These are phyloP conservation scores for Sylvilagus bachmani DNA, from an alignment of 2,113 vertebrate genomes.

Conservation along the genomic window DNA sequence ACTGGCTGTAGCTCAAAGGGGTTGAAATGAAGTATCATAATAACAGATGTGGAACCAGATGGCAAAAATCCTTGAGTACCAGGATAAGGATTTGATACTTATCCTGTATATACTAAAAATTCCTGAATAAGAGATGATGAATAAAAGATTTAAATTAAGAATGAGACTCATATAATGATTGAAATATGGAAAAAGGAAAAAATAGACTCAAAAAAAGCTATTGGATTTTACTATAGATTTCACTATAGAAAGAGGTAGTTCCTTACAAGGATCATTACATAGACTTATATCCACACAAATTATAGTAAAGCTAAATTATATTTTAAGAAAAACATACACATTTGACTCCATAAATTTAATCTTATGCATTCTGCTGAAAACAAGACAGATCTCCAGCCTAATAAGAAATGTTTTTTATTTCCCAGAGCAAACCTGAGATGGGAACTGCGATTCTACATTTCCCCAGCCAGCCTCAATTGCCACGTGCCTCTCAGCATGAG, in stretches of 20 bases:
- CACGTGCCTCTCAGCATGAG: neutral
- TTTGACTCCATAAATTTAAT: slow-evolving; percentile 36
- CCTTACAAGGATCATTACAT: neutral
- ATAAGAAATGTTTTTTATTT: slow-evolving; percentile 23
- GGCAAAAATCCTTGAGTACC: neutral
- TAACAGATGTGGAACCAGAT: neutral
- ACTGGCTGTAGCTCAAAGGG: neutral
- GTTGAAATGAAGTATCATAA: slow-evolving; percentile 15
- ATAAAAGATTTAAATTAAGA: slow-evolving; percentile 44
- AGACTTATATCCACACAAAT: neutral
- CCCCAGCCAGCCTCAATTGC: neutral
- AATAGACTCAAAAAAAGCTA: neutral
- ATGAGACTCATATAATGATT: slow-evolving; percentile 3
- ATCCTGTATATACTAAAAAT: slow-evolving; percentile 25
- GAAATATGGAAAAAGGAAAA: slow-evolving; percentile 3
- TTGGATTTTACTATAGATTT: neutral
- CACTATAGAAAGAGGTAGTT: neutral
- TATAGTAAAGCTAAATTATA: neutral
- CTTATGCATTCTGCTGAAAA: neutral
- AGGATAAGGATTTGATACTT: neutral
- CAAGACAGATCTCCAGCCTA: neutral
- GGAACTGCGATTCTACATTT: neutral
- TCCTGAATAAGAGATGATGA: slow-evolving; percentile 25
- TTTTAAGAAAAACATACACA: slow-evolving; percentile 3
- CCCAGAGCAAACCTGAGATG: neutral